Base-by-base conservation (phyloP, 2,113 vertebrate genomes). In the Genyomyrus donnyi region DNA sequence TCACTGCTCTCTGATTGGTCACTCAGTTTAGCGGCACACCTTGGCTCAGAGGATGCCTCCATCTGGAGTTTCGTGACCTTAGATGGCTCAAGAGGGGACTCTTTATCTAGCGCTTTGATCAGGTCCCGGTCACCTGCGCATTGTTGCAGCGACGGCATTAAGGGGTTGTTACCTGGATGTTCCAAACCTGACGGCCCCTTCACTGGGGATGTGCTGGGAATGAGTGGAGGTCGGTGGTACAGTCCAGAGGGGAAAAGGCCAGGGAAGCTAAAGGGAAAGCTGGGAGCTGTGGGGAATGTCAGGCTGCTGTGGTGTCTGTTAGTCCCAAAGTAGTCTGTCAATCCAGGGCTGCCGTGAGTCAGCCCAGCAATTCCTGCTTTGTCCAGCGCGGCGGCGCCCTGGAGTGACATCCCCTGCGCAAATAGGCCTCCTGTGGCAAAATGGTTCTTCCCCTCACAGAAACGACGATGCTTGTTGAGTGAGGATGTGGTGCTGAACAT, bases 401-500 rank as follows among this genome's bases (percentile, higher is more conserved):
- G 97, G 94, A 99, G 97, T 92, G 97, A 96, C 96, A 99, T 97
- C 94, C 98, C 97, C 95, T 97, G 97, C 93, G 97, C 98, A 97
- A 99, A 99, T 94, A 99, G 96, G 93, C 98, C 98, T 95, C 98
- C 98, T 94, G 98, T 96, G 90, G 98, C 96, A 96, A 99, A 99
- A 97, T 99, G 98, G 95, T 98, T 98, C 95, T 99, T 99, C 93
- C 98, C 98, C 95, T 99, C 98, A 95, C 98, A 99, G 97, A 99
- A 99, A 94, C 98, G 97, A 93, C 98, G 98, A 94, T 99, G 98
- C 95, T 99, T 99, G 97, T 99, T 99, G 95, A 99, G 97, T 93
- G 98, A 99, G 92, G 98, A 99, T 92, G 98, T 99, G 96, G 98
- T 99, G 97, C 98, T 99, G 97, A 99, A 99, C 97, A 99, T 98